These are phyloP conservation scores for Hemicordylus capensis DNA, from an alignment of 2,113 vertebrate species.

Conservation along the genomic window DNA sequence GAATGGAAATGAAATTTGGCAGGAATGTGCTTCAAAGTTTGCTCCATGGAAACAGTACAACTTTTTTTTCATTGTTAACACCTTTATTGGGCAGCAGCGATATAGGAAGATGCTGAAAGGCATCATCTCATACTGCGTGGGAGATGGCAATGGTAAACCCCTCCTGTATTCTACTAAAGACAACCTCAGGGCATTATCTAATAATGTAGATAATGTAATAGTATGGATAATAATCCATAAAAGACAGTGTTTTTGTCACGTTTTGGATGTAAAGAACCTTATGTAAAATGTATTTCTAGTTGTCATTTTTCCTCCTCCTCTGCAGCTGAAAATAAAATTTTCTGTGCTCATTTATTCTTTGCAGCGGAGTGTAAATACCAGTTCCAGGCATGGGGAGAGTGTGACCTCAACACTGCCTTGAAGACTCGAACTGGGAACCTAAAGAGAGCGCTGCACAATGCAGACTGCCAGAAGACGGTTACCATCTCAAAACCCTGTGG, in stretches of 20 bases:
- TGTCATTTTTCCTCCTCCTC: neutral
- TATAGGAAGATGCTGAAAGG: no score
- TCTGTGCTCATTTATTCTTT: neutral
- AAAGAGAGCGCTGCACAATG: conserved; percentile 93
- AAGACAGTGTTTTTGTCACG: neutral
- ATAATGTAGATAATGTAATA: no score
- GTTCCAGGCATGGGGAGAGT: conserved; percentile 96
- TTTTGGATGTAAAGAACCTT: rapidly evolving
- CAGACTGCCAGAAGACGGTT: conserved; percentile 89
- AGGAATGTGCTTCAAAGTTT: no score
- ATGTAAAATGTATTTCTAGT: neutral
- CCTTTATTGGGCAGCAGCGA: no score
- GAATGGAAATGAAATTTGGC: no score
- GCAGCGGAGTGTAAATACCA: conserved; percentile 96
- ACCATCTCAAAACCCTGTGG: conserved; percentile 94
- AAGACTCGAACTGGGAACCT: conserved; percentile 91
- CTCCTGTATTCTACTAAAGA: no score
- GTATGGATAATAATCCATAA: neutral
- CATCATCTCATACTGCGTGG: no score
- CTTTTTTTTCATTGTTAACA: no score
- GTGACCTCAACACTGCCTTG: conserved; percentile 88
- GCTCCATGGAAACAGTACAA: no score
- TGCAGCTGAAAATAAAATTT: conserved; percentile 1
- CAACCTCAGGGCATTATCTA: no score
- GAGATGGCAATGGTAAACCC: no score